Evolutionary conservation across 2,797 vertebrate species (phyloP).

Genomic region (Tenualosa thibaudeaui): DNA sequence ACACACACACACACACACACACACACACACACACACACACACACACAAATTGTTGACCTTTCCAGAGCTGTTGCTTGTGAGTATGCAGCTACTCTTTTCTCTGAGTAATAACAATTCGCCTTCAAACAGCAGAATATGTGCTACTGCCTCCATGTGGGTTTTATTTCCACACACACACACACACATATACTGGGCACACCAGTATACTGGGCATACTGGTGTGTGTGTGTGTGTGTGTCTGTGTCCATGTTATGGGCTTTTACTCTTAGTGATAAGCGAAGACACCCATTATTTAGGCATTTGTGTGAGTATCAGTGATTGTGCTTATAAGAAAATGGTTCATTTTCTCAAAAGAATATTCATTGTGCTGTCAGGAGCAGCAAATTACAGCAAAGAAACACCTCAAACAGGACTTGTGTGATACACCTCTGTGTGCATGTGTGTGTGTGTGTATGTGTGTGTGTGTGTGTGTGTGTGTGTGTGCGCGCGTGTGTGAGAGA

Average conservation of each 20-base stretch:
- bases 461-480: not conserved
- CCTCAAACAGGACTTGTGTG: no score
- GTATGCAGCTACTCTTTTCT: not conserved
- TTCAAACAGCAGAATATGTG: not conserved
- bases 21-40: not conserved
- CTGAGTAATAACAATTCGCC: not conserved
- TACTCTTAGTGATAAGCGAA: no score
- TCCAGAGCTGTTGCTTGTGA: not conserved
- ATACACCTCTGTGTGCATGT: not conserved
- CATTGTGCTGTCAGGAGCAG: no score
- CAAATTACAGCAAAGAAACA: no score
- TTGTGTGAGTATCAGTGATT: not conserved
- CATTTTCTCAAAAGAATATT: no score
- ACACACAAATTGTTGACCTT: not conserved
- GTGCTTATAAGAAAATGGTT: no score
- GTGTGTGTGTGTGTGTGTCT: slow-evolving; percentile 12
- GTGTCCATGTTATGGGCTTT: not conserved
- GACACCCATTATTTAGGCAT: not conserved
- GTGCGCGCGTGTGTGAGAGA: no score
- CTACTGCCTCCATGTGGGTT: no score
- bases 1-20: not conserved
- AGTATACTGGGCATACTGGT: not conserved
- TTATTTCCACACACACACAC: no score
- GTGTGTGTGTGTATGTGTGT: not conserved
- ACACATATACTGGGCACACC: not conserved